Evolutionary conservation across 64 coral and sea anemone species (phyloP).

Genomic region (Porites lutea): DNA sequence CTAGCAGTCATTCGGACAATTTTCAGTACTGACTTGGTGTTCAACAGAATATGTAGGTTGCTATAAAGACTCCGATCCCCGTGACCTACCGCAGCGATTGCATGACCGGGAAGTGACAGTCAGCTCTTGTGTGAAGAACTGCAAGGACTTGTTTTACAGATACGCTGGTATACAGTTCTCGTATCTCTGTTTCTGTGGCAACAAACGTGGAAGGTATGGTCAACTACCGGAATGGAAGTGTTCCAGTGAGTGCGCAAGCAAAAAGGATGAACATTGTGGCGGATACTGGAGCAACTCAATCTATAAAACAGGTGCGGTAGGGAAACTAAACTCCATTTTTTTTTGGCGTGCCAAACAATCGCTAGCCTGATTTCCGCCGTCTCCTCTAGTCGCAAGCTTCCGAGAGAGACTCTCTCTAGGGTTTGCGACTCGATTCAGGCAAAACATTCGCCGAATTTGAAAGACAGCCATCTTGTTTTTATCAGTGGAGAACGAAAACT

Average conservation of each 20-base stretch:
- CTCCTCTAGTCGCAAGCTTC: too few species aligned
- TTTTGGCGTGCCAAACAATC: neutral
- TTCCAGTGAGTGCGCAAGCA: conserved; percentile 73
- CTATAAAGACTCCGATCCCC: conserved; percentile 93
- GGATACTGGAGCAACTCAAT: conserved; percentile 95
- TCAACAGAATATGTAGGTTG: conserved; percentile 78
- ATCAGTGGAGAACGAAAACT: too few species aligned
- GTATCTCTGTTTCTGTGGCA: conserved; percentile 98
- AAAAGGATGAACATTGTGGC: conserved; percentile 81
- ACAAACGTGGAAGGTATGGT: conserved; percentile 84
- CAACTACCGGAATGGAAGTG: conserved; percentile 86
- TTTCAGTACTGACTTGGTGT: neutral
- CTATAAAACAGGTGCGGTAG: conserved; percentile 85
- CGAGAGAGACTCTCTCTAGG: too few species aligned
- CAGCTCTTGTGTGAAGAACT: conserved; percentile 73
- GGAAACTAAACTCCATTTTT: neutral
- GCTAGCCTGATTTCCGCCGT: too few species aligned
- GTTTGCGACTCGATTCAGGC: too few species aligned
- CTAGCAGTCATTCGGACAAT: neutral
- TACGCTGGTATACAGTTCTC: conserved; percentile 92
- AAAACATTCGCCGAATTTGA: too few species aligned
- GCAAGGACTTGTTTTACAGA: conserved; percentile 83
- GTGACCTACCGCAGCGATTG: conserved; percentile 87
- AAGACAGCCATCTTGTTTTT: too few species aligned
- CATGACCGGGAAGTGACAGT: conserved; percentile 79